phyloP scores from a whole-genome alignment of 2,113 vertebrate genomes.

The Gopherus evgoodei region DNA sequence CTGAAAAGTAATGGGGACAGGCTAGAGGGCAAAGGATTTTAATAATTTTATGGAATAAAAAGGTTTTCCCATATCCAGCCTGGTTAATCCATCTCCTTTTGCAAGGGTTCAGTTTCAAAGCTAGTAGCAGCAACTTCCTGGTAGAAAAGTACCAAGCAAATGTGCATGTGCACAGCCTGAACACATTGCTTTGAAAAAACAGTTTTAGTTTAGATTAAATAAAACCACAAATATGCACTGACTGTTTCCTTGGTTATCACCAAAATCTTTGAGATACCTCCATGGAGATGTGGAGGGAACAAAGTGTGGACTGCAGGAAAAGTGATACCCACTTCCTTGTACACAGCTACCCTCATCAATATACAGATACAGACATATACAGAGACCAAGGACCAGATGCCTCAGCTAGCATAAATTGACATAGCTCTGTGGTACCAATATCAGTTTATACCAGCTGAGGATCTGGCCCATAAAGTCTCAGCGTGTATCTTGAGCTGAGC shows the following conservation, averaged over 20 bases:
- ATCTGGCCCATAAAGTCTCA: not conserved
- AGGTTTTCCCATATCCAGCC: not conserved
- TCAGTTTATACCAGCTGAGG: not conserved
- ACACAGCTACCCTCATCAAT: not conserved
- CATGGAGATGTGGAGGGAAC: not conserved
- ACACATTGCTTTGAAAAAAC: not conserved
- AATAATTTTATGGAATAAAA: not conserved
- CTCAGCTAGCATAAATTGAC: not conserved
- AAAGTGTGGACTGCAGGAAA: not conserved
- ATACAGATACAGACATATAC: not conserved
- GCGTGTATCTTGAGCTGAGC: accelerated
- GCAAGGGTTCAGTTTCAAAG: not conserved
- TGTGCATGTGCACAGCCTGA: not conserved
- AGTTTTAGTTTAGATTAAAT: not conserved
- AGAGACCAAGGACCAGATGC: not conserved
- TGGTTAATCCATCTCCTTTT: not conserved
- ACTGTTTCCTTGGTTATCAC: not conserved
- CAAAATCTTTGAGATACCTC: not conserved
- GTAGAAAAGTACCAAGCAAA: not conserved
- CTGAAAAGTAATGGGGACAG: not conserved
- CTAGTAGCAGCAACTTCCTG: not conserved
- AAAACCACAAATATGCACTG: not conserved
- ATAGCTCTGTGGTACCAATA: accelerated
- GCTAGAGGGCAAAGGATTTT: not conserved
- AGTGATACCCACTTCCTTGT: not conserved